phyloP scores from a whole-genome alignment of 23 tunicate species.

The Styela plicata region DNA sequence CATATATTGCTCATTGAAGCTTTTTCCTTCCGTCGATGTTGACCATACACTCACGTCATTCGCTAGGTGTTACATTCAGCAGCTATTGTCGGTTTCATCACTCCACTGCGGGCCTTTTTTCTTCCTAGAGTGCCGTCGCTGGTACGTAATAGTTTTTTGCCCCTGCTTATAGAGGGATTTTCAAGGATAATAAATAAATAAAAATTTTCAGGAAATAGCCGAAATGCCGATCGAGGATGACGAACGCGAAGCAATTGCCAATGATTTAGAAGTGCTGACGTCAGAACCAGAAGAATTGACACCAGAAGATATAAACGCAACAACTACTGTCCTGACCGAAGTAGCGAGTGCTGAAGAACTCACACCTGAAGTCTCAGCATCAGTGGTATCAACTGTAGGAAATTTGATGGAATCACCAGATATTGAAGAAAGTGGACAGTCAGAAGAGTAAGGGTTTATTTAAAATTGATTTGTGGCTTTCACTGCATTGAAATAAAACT shows the following conservation, averaged over 20 bases:
- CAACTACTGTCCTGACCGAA: conserved; percentile 18
- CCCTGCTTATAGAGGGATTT: too few relatives aligned
- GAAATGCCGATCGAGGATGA: neutral
- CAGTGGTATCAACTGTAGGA: conserved; percentile 54
- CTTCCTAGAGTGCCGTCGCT: too few relatives aligned
- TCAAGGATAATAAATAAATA: too few relatives aligned
- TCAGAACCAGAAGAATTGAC: conserved; percentile 24
- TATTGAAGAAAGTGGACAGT: conserved; percentile 35
- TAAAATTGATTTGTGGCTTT: too few relatives aligned
- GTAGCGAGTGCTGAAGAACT: neutral
- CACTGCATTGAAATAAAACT: too few relatives aligned
- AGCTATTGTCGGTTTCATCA: too few relatives aligned
- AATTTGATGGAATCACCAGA: conserved; percentile 41
- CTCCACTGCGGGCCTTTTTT: too few relatives aligned
- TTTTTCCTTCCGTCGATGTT: too few relatives aligned
- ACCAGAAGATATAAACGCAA: conserved; percentile 27
- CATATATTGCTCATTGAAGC: too few relatives aligned
- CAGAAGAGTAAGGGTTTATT: conserved; percentile 45
- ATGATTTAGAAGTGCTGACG: conserved; percentile 40
- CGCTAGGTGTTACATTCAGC: too few relatives aligned
- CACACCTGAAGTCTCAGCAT: conserved; percentile 13
- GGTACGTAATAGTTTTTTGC: too few relatives aligned
- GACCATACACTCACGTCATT: too few relatives aligned
- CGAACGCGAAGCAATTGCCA: conserved; percentile 24
- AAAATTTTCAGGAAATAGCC: neutral